Conservation (phyloP, 2,113 vertebrate genomes). For the Marmota monax region DNA sequence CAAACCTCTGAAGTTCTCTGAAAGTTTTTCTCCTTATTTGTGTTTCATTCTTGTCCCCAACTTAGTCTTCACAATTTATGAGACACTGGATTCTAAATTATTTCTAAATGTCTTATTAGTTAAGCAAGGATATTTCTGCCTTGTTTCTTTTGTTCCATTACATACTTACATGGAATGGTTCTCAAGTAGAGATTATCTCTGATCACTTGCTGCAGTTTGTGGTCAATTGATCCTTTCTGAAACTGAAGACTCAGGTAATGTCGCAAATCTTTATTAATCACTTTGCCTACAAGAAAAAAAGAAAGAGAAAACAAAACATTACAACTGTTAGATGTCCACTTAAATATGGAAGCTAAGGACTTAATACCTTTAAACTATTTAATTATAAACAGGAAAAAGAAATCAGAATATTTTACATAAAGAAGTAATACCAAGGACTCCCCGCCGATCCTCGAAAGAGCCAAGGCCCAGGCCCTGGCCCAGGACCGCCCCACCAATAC, state of each 20-base stretch:
- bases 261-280: slow-evolving; percentile 97
- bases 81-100: not conserved
- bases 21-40: slow-evolving; percentile 15
- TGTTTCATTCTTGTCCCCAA: not conserved
- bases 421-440: not conserved
- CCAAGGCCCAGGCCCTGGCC: too few relatives aligned
- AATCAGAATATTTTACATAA: slow-evolving; percentile 40
- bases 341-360: slow-evolving; percentile 48
- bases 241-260: slow-evolving; percentile 99
- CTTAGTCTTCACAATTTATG: slow-evolving; percentile 47
- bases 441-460: too few relatives aligned
- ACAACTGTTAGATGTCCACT: slow-evolving; percentile 32
- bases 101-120: slow-evolving; percentile 6
- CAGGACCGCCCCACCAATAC: too few relatives aligned
- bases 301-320: slow-evolving; percentile 20
- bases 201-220: slow-evolving; percentile 99
- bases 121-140: not conserved
- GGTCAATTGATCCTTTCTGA: slow-evolving; percentile 98
- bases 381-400: slow-evolving; percentile 18
- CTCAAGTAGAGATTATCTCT: slow-evolving; percentile 99
- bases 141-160: slow-evolving; percentile 27
- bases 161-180: slow-evolving; percentile 98
- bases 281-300: slow-evolving; percentile 92
- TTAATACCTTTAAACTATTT: slow-evolving; percentile 30
- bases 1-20: not conserved